Conservation (phyloP, 2,888 invertebrate genomes). For the Danaus chrysippus region DNA sequence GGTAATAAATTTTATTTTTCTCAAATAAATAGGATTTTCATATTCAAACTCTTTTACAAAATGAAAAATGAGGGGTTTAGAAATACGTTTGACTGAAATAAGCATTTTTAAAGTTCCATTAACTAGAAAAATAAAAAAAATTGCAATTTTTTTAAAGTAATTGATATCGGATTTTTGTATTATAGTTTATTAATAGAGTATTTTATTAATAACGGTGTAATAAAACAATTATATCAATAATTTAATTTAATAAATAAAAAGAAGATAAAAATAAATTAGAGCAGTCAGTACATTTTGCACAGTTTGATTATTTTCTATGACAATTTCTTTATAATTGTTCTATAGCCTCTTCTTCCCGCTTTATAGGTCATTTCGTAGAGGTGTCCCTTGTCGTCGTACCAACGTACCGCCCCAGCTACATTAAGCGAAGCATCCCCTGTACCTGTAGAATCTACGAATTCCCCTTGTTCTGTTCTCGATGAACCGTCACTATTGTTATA, state of each 20-base stretch:
- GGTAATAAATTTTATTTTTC: neutral
- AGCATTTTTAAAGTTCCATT: no score
- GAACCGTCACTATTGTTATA: constrained; percentile 76
- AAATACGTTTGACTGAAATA: no score
- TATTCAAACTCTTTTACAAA: no score
- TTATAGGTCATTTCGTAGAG: constrained; percentile 74
- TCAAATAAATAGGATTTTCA: no score
- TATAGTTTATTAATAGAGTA: neutral
- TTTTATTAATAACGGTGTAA: neutral
- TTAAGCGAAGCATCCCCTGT: constrained; percentile 61
- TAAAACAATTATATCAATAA: constrained; percentile 26
- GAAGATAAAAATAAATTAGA: constrained; percentile 34
- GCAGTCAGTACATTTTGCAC: constrained; percentile 43
- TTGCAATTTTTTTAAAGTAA: no score
- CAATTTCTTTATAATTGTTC: constrained; percentile 67
- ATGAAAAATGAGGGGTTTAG: no score
- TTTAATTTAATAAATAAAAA: constrained; percentile 38
- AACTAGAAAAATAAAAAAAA: no score
- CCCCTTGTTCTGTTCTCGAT: constrained; percentile 72
- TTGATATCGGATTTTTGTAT: no score
- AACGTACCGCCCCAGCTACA: constrained; percentile 67
- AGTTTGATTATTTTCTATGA: constrained; percentile 36
- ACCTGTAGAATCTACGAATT: constrained; percentile 56
- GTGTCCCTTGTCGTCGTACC: constrained; percentile 70
- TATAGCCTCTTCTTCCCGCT: constrained; percentile 71